Conservation (phyloP, 1,140 invertebrate genomes). For the Melanaphis sacchari region DNA sequence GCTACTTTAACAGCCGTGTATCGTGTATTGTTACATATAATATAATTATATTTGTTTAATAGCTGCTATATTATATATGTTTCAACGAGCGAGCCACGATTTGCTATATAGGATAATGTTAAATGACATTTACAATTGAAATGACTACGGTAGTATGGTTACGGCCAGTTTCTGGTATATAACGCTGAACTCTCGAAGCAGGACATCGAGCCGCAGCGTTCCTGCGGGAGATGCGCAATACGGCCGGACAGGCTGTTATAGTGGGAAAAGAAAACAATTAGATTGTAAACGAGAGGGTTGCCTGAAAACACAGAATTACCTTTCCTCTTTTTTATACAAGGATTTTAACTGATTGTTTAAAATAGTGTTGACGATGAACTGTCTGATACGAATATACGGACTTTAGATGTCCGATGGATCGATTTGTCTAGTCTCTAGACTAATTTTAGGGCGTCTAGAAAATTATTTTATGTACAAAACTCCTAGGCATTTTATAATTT, state of each 20-base stretch:
- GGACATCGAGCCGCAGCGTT: neutral
- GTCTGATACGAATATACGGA: neutral
- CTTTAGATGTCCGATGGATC: no score
- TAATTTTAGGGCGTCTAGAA: neutral
- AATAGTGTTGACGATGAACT: neutral
- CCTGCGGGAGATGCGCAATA: neutral
- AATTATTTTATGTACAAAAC: neutral
- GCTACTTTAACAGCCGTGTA: neutral
- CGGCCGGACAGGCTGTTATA: neutral
- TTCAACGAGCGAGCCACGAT: neutral
- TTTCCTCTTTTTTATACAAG: neutral
- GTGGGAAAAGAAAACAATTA: neutral
- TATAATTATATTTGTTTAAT: no score
- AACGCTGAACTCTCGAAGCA: neutral
- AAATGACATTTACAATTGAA: neutral
- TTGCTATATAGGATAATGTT: neutral
- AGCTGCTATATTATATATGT: neutral
- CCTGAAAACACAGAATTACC: neutral
- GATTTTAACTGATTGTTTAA: neutral
- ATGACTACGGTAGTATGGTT: neutral
- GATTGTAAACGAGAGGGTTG: neutral
- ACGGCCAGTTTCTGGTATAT: no score
- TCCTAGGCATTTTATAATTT: no score
- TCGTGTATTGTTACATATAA: no score
- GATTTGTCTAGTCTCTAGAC: no score